Conservation (phyloP, 2,888 invertebrate species). For the Drosophila pegasa region DNA sequence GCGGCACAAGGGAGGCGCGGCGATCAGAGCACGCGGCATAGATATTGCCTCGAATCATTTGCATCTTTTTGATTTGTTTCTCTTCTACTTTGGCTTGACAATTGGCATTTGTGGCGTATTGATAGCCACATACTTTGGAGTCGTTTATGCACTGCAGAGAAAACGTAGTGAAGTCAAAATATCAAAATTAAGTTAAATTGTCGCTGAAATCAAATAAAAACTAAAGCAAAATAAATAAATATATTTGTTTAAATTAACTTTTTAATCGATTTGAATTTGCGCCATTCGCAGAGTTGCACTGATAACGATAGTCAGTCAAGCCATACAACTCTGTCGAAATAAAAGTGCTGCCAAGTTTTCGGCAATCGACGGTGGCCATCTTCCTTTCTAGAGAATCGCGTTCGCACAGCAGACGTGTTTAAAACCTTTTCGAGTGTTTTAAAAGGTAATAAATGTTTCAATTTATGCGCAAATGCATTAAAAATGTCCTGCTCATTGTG, state of each 20-base stretch:
- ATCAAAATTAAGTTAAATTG: conserved; percentile 69
- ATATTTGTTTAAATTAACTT: neutral
- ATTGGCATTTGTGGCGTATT: conserved; percentile 37
- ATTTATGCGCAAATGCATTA: conserved; percentile 38
- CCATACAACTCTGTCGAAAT: conserved; percentile 38
- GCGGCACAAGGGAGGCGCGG: conserved; percentile 82
- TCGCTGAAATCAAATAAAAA: neutral
- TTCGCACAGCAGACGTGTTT: conserved; percentile 84
- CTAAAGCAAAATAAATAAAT: conserved; percentile 33
- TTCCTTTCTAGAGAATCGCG: conserved; percentile 84
- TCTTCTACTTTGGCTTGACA: conserved; percentile 81
- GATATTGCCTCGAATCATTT: conserved; percentile 80
- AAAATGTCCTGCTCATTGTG: conserved; percentile 12
- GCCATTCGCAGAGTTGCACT: conserved; percentile 34
- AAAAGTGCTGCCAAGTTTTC: conserved; percentile 56
- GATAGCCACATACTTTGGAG: conserved; percentile 48
- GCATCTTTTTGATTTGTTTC: conserved; percentile 84
- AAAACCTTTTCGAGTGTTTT: conserved; percentile 84
- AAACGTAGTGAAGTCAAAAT: conserved; percentile 62
- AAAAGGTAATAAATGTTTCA: conserved; percentile 80
- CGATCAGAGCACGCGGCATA: conserved; percentile 79
- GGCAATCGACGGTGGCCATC: conserved; percentile 71
- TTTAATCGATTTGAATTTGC: conserved; percentile 30
- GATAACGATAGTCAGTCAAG: conserved; percentile 2
- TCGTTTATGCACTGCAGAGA: conserved; percentile 49